A percentile compares a stretch with the other conserved stretches of the same genome.
Evolutionary conservation across 2,113 vertebrate species (phyloP).

Genomic region (Zosterops borbonicus): DNA sequence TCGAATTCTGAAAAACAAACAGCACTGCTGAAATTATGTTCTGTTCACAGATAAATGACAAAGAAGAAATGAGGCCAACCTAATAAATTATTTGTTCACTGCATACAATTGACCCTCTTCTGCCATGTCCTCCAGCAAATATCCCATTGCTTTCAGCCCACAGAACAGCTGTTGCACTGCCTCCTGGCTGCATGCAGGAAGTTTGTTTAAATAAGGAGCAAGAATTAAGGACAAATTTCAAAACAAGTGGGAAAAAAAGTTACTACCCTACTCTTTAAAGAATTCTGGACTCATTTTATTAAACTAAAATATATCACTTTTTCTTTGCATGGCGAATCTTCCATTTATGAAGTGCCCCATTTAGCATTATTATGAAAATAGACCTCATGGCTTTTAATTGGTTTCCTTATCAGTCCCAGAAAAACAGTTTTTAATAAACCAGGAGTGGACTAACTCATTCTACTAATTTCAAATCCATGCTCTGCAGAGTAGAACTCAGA

Average conservation of each 20-base stretch:
- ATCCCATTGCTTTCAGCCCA: constrained; percentile 1
- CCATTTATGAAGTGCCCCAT: constrained; percentile 63
- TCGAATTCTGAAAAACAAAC: constrained; percentile 38
- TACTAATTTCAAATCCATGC: constrained; percentile 58
- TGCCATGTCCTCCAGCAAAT: constrained; percentile 23
- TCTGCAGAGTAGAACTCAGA: constrained; percentile 27
- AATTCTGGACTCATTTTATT: constrained; percentile 45
- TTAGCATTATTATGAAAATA: constrained; percentile 71
- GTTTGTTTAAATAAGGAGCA: constrained; percentile 21
- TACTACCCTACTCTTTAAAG: constrained; percentile 20
- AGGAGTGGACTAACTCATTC: constrained; percentile 33
- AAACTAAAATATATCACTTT: constrained; percentile 49
- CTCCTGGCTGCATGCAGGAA: constrained; percentile 20
- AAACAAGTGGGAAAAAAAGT: constrained; percentile 25
- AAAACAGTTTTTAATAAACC: constrained; percentile 65
- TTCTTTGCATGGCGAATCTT: constrained; percentile 66
- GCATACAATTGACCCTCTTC: constrained; percentile 38
- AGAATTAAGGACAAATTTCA: constrained; percentile 5
- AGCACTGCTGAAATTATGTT: not conserved
- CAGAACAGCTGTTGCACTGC: constrained; percentile 21
- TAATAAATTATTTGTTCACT: constrained; percentile 62
- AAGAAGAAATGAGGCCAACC: constrained; percentile 38
- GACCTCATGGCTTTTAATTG: constrained; percentile 68
- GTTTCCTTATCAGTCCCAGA: constrained; percentile 69
- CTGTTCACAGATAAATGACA: constrained; percentile 43